Conservation (phyloP, 1,140 invertebrate species). For the Drosophila ogumai region DNA sequence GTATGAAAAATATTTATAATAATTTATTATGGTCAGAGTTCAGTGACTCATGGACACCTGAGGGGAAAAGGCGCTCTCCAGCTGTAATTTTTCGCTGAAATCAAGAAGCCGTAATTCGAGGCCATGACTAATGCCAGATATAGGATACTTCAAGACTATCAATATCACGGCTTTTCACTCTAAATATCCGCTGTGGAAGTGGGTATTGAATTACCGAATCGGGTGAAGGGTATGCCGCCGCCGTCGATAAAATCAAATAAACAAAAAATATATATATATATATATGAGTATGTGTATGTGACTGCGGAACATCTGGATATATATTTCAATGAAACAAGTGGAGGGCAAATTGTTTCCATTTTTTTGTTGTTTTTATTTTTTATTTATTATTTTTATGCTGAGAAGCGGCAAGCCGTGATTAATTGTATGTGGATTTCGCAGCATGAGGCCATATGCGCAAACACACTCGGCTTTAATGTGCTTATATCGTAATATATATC, state of each 20-base stretch:
- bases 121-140: slow-evolving; percentile 6
- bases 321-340: slow-evolving; percentile 39
- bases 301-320: slow-evolving; percentile 33
- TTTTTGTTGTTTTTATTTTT: slow-evolving; percentile 4
- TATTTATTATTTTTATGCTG: slow-evolving; percentile 10
- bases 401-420: slow-evolving; percentile 49
- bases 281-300: neutral
- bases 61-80: neutral
- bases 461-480: neutral
- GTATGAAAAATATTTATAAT: too few species aligned
- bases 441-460: slow-evolving; percentile 16
- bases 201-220: slow-evolving; percentile 11
- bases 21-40: neutral
- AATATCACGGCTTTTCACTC: slow-evolving; percentile 6
- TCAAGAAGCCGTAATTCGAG: slow-evolving; percentile 8
- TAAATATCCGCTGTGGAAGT: slow-evolving; percentile 17
- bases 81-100: slow-evolving; percentile 2
- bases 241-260: neutral
- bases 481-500: neutral
- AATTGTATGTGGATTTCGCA: slow-evolving; percentile 40
- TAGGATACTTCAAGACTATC: neutral
- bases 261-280: neutral
- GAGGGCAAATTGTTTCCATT: slow-evolving; percentile 39
- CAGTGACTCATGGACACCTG: neutral
- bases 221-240: slow-evolving; percentile 12